Conservation (phyloP, 2,888 invertebrate genomes). For the Drosophila pseudotalamancana region DNA sequence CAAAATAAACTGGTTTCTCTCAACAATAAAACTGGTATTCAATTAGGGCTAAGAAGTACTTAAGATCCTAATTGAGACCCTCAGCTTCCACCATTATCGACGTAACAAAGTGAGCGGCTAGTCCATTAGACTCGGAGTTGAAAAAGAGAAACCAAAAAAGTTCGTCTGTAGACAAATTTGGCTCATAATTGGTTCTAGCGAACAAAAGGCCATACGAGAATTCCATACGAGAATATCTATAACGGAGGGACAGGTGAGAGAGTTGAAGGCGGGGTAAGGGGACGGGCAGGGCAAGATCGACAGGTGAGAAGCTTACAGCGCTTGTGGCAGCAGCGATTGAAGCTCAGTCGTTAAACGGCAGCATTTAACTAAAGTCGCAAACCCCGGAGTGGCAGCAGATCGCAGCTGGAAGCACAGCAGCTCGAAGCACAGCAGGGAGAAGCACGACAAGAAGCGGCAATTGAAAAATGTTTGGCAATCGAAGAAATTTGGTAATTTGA, state of each 20-base stretch:
- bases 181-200: slow-evolving; percentile 67
- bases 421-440: slow-evolving; percentile 29
- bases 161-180: slow-evolving; percentile 43
- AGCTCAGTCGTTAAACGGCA: slow-evolving; percentile 68
- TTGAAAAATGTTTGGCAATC: slow-evolving; percentile 57
- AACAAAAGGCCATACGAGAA: slow-evolving; percentile 50
- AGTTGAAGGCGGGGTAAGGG: slow-evolving; percentile 1
- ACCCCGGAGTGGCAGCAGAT: slow-evolving; percentile 47
- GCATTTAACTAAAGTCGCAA: slow-evolving; percentile 75
- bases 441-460: slow-evolving; percentile 13
- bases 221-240: slow-evolving; percentile 50
- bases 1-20: no score
- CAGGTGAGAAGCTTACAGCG: slow-evolving; percentile 63
- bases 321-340: slow-evolving; percentile 49
- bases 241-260: not conserved
- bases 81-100: no score
- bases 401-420: slow-evolving; percentile 29
- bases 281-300: slow-evolving; percentile 11
- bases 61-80: no score
- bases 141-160: slow-evolving; percentile 20
- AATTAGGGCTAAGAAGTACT: no score
- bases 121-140: slow-evolving; percentile 12
- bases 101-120: slow-evolving; percentile 45
- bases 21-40: no score
- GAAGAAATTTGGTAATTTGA: slow-evolving; percentile 65